These are phyloP conservation scores for Schizopygopsis pylzovi DNA, from an alignment of 2,797 vertebrate genomes.

Conservation along the genomic window DNA sequence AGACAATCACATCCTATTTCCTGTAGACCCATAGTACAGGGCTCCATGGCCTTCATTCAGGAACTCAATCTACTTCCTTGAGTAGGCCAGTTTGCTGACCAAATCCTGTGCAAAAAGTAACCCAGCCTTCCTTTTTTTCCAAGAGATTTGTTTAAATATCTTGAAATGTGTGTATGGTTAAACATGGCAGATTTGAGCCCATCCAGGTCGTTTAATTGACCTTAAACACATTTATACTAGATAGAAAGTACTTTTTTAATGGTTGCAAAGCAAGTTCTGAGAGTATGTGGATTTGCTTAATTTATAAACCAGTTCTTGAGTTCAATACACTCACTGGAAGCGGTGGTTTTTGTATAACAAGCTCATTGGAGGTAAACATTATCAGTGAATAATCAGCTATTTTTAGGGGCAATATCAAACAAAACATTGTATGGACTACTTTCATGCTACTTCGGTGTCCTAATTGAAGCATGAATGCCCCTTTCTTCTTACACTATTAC, in stretches of 20 bases:
- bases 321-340: background rate
- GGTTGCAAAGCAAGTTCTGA: background rate
- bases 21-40: background rate
- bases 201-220: background rate
- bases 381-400: background rate
- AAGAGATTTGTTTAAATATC: background rate
- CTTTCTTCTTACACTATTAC: background rate
- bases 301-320: background rate
- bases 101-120: background rate
- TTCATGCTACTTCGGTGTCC: background rate
- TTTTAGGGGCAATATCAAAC: background rate
- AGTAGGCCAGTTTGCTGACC: conserved; percentile 11
- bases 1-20: conserved; percentile 33
- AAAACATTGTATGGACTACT: too few relatives aligned
- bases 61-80: conserved; percentile 24
- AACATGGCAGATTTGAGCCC: background rate
- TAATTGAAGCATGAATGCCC: background rate
- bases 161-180: background rate
- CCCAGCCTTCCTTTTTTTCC: background rate
- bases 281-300: background rate
- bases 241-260: background rate
- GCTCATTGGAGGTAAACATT: background rate
- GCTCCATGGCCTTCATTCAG: conserved; percentile 19
- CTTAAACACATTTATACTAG: background rate
- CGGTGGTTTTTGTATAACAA: background rate